A percentile compares a stretch with the other conserved stretches of the same genome.
Conservation (phyloP, 2,888 invertebrate genomes). For the Cephonodes hylas region DNA sequence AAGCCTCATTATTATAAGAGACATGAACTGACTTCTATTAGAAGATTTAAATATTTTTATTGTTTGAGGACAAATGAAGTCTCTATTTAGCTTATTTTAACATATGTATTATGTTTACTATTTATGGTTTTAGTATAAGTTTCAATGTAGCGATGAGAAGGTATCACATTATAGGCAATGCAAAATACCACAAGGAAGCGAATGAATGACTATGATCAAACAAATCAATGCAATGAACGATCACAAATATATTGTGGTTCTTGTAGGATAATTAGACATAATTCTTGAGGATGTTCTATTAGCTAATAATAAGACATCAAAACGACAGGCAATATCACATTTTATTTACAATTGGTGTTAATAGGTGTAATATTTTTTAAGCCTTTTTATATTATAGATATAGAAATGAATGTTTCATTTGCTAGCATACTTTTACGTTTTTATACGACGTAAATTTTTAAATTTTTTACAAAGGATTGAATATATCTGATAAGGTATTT, state of each 20-base stretch:
- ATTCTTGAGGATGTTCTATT: neutral
- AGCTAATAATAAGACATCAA: neutral
- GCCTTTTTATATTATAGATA: slow-evolving; percentile 1
- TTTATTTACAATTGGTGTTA: slow-evolving; percentile 8
- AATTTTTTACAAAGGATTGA: neutral
- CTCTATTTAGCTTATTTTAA: neutral
- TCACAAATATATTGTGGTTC: slow-evolving; percentile 17
- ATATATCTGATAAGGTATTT: neutral
- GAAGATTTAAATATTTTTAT: neutral
- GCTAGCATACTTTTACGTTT: slow-evolving; percentile 7
- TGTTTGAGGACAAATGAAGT: neutral
- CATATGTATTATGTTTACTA: neutral
- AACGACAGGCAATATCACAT: neutral
- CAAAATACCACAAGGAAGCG: neutral
- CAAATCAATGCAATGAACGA: slow-evolving; percentile 13
- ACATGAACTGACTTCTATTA: neutral
- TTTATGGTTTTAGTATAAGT: neutral
- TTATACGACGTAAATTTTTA: neutral
- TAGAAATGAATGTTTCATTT: slow-evolving; percentile 1
- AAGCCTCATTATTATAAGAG: slow-evolving; percentile 4
- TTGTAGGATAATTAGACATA: neutral
- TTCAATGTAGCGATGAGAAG: neutral
- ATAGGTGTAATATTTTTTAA: slow-evolving; percentile 4
- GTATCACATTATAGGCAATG: neutral
- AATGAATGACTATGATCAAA: neutral